Evolutionary conservation across 2,888 invertebrate genomes (phyloP).

Genomic region (Electrophaes corylata): DNA sequence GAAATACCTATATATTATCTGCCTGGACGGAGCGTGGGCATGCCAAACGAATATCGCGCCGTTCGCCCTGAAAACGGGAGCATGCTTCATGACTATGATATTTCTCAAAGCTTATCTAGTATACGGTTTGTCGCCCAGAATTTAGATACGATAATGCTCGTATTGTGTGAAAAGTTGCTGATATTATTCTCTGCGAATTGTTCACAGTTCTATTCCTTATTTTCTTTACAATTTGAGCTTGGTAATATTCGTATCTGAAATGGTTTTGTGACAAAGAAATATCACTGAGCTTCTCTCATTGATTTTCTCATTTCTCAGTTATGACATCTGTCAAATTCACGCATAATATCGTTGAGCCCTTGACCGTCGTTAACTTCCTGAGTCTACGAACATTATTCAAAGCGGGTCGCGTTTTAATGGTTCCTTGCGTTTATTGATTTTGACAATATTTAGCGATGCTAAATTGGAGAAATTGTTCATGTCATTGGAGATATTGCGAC

Average conservation of each 20-base stretch:
- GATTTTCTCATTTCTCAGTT: constrained; percentile 42
- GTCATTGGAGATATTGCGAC: neutral
- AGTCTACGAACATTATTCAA: constrained; percentile 40
- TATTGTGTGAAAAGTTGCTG: constrained; percentile 25
- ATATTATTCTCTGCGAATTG: constrained; percentile 19
- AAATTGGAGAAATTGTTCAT: constrained; percentile 1
- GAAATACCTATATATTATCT: constrained; percentile 54
- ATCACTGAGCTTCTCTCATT: constrained; percentile 36
- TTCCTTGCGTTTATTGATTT: constrained; percentile 39
- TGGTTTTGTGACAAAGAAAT: constrained; percentile 28
- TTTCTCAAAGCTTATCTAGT: constrained; percentile 40
- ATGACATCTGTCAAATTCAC: constrained; percentile 45
- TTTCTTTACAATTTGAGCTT: constrained; percentile 14
- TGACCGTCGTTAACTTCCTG: constrained; percentile 43
- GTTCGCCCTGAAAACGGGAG: constrained; percentile 31
- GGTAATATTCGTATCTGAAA: constrained; percentile 27
- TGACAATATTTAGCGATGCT: constrained; percentile 13
- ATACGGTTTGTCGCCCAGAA: constrained; percentile 33
- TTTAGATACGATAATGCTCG: constrained; percentile 32
- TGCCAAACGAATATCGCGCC: constrained; percentile 40
- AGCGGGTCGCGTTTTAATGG: constrained; percentile 37
- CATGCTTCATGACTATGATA: constrained; percentile 39
- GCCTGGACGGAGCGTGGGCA: constrained; percentile 44
- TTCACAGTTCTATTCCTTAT: constrained; percentile 6
- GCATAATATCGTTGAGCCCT: constrained; percentile 43